These are phyloP conservation scores for Tiliqua scincoides DNA, from an alignment of 2,113 vertebrate species.

Conservation along the genomic window DNA sequence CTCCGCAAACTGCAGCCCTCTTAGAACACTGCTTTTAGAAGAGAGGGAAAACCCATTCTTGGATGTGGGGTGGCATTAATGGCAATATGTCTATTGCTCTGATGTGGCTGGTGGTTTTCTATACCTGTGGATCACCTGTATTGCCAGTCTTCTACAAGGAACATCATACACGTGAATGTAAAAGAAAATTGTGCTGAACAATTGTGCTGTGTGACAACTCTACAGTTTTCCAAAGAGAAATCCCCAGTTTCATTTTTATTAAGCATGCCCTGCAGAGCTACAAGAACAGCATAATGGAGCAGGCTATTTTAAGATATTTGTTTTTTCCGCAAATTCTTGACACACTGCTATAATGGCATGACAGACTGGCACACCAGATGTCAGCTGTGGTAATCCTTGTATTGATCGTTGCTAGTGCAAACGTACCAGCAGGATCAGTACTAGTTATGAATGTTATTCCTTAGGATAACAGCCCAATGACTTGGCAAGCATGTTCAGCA, in stretches of 20 bases:
- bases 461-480: background rate
- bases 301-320: background rate
- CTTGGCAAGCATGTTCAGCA: background rate
- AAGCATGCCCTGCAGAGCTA: background rate
- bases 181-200: background rate
- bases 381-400: background rate
- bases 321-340: background rate
- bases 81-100: background rate
- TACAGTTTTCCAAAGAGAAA: background rate
- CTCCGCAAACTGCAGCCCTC: too few relatives aligned
- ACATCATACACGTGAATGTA: background rate
- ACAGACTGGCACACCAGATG: background rate
- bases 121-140: background rate
- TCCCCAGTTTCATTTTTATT: accelerated
- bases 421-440: background rate
- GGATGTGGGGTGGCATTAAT: background rate
- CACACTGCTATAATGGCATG: background rate
- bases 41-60: background rate
- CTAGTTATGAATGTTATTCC: background rate
- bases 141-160: background rate
- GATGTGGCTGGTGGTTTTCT: background rate
- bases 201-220: background rate
- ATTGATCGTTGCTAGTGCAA: background rate
- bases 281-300: background rate
- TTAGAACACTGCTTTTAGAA: background rate